Evolutionary conservation across 2,113 vertebrate genomes (phyloP).

Genomic region (Oreocharis arfaki): DNA sequence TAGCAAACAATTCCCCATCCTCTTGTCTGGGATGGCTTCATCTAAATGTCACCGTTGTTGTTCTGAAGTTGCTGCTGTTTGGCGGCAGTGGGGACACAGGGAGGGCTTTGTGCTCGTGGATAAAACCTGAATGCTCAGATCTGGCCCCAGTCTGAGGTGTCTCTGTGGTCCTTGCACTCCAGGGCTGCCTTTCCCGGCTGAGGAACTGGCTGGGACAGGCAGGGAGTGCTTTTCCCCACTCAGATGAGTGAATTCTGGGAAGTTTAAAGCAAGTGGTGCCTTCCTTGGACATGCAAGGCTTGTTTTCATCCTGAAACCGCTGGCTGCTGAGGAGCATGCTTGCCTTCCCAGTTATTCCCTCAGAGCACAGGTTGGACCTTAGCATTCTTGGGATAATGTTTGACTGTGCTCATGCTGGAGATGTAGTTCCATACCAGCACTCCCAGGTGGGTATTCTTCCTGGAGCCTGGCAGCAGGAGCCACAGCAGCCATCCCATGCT

Average conservation of each 20-base stretch:
- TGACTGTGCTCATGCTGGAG: neutral
- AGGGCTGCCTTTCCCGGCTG: neutral
- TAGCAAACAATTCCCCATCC: neutral
- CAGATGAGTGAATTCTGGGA: neutral
- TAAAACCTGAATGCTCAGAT: neutral
- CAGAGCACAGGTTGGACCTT: neutral
- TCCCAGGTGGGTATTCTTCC: neutral
- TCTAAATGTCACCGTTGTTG: neutral
- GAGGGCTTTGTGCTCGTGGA: neutral
- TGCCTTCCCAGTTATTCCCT: neutral
- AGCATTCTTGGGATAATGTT: accelerated
- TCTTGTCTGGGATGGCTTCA: neutral
- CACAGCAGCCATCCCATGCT: accelerated
- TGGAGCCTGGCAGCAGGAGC: neutral
- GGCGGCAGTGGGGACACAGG: neutral
- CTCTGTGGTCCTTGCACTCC: neutral
- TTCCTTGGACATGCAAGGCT: neutral
- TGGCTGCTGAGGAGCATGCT: neutral
- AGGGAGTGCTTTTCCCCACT: neutral
- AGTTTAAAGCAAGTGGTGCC: neutral
- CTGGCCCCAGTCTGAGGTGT: neutral
- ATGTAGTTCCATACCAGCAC: neutral
- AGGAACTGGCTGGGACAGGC: neutral
- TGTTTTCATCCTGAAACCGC: neutral
- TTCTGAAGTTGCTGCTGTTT: neutral